Evolutionary conservation across 35 echinoderm and acorn worm genomes (phyloP), one percentile per base, ranked within the genome.

Genomic region (Lytechinus pictus): DNA sequence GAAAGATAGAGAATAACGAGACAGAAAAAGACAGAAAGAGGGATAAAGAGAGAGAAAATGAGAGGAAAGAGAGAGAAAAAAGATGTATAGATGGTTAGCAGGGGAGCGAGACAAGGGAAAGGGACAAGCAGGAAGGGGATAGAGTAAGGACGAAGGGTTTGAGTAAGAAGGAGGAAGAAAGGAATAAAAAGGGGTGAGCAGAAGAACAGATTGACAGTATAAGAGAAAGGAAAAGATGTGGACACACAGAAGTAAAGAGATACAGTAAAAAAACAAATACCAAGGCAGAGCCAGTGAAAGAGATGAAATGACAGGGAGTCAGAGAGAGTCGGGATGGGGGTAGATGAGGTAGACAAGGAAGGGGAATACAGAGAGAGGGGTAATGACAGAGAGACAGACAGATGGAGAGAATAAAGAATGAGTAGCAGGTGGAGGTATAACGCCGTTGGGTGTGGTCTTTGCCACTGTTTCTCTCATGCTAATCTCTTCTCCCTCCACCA

Each of bases 391-490:
- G 9, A 11, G 56, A 58, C 13, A 16, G 66, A n/a, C 19, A 79
- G 61, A 19, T 21, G 16, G 61, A 71, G 66, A 24, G 14, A 16
- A 16, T 9, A 9, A 4, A 13, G 52, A 28, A 90, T 13, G 52
- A 90, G 12, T 19, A 79, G 66, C 4, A 24, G 16, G 52, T 12
- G 52, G 28, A 27, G 28, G 52, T 12, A 90, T 21, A 90, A 54
- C 28, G 66, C 66, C 52, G 54, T 9, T 54, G 21, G 52, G 53
- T 24, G 54, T 57, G 52, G 13, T 54, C 55, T 57, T 57, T 9
- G 92, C 54, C 92, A 93, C 92, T 55, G 92, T 93, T 93, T 93
- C 92, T 57, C 92, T 55, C n/a, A 93, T 57, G 9, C 52, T 93
- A 54, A 93, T 93, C 92, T 93, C 52, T 90, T 90, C 88, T n/a